Evolutionary conservation across 1,140 invertebrate species (phyloP).

Genomic region (Drosophila parvula): DNA sequence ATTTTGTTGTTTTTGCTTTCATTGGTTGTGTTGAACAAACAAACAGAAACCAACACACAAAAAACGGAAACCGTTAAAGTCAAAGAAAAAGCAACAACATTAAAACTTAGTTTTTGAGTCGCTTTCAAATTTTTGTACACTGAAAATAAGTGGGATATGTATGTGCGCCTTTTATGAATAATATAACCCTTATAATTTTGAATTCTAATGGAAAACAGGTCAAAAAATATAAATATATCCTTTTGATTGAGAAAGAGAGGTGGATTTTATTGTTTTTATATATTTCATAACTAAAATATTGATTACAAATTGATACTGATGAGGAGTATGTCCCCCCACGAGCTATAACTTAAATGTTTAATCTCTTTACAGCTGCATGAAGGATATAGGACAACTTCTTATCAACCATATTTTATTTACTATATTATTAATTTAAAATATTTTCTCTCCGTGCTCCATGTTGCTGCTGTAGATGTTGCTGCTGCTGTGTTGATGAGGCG

Average conservation of each 20-base stretch:
- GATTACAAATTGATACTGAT: too few species aligned
- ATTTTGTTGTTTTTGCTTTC: conserved; percentile 15
- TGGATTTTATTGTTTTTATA: too few species aligned
- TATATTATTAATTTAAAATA: not conserved
- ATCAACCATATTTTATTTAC: not conserved
- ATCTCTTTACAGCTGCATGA: too few species aligned
- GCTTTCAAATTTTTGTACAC: conserved; percentile 73
- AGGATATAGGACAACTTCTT: not conserved
- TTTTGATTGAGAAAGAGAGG: too few species aligned
- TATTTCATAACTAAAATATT: too few species aligned
- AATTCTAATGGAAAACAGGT: not conserved
- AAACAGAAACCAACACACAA: conserved; percentile 68
- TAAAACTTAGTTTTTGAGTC: conserved; percentile 63
- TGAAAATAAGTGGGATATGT: not conserved
- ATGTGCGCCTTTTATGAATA: too few species aligned
- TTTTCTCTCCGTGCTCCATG: conserved; percentile 8
- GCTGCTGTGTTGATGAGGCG: conserved; percentile 68
- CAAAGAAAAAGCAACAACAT: conserved; percentile 57
- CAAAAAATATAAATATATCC: not conserved
- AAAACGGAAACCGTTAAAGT: conserved; percentile 81
- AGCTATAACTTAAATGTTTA: too few species aligned
- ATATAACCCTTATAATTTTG: not conserved
- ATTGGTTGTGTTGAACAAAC: conserved; percentile 50
- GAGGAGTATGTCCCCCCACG: too few species aligned
- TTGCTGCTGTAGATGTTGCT: conserved; percentile 46